A percentile compares a stretch with the other conserved stretches of the same genome.
Conservation (phyloP, 1,140 invertebrate genomes). For the Triops cancriformis region DNA sequence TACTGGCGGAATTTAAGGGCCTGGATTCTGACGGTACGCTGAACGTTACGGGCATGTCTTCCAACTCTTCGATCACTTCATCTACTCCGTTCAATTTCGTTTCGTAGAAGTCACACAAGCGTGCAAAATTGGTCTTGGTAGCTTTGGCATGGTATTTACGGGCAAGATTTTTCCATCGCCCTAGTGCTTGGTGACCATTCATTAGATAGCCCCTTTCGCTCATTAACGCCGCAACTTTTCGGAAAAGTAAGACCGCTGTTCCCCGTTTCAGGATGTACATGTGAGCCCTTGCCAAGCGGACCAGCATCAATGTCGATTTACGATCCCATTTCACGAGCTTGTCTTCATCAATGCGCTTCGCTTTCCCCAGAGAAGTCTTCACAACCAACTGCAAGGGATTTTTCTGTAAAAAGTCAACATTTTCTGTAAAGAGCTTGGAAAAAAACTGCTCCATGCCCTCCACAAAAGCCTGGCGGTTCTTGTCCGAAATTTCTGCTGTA, state of each 20-base stretch:
- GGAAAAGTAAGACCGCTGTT: not conserved
- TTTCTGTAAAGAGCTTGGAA: not conserved
- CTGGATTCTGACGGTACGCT: not conserved
- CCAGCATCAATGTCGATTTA: not conserved
- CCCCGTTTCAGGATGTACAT: not conserved
- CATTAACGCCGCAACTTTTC: not conserved
- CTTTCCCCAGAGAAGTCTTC: not conserved
- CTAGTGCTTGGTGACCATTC: not conserved
- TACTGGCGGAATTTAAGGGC: not conserved
- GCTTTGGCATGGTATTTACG: conserved; percentile 4
- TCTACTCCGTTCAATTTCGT: not conserved
- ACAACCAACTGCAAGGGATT: not conserved
- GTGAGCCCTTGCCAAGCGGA: not conserved
- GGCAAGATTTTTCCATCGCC: not conserved
- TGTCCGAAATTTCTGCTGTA: not conserved
- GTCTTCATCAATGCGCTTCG: not conserved
- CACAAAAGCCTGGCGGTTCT: not conserved
- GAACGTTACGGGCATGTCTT: not conserved
- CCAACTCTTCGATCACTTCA: not conserved
- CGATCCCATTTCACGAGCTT: conserved; percentile 4
- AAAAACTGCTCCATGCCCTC: not conserved
- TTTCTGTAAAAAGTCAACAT: not conserved
- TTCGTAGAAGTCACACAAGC: not conserved
- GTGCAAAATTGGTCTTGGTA: not conserved
- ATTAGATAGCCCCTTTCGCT: not conserved